Evolutionary conservation across 1,140 invertebrate genomes (phyloP).

Genomic region (Oppia nitens): DNA sequence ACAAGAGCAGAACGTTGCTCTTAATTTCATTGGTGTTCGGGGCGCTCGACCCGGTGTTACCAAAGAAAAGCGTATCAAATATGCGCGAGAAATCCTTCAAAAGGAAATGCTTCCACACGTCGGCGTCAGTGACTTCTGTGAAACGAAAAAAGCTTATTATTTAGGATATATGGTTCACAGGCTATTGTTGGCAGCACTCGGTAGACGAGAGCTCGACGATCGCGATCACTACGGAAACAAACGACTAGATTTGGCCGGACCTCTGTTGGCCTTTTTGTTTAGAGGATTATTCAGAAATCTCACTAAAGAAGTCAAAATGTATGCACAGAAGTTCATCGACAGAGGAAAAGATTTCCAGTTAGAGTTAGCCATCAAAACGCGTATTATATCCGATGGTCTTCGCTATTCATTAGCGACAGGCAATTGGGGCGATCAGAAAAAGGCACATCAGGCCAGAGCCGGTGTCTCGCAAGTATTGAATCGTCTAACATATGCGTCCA

Average conservation of each 20-base stretch:
- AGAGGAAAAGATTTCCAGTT: conserved; percentile 94
- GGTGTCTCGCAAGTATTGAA: conserved; percentile 87
- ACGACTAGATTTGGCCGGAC: conserved; percentile 87
- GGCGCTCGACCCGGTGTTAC: conserved; percentile 93
- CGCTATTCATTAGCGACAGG: conserved; percentile 94
- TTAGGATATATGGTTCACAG: conserved; percentile 97
- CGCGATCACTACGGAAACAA: conserved; percentile 99
- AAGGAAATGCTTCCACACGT: conserved; percentile 99
- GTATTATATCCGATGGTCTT: conserved; percentile 95
- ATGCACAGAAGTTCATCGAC: conserved; percentile 97
- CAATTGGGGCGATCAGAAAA: conserved; percentile 99
- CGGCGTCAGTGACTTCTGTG: conserved; percentile 95
- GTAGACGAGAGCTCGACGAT: conserved; percentile 87
- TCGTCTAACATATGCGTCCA: conserved; percentile 90
- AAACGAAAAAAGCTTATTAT: conserved; percentile 98
- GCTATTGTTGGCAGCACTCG: conserved; percentile 77
- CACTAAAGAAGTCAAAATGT: conserved; percentile 88
- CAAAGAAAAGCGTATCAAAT: conserved; percentile 95
- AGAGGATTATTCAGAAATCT: conserved; percentile 66
- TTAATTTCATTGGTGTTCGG: conserved; percentile 93
- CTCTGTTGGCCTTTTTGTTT: conserved; percentile 85
- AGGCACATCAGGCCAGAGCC: conserved; percentile 91
- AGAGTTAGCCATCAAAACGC: conserved; percentile 89
- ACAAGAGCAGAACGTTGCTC: conserved; percentile 93
- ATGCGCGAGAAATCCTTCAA: conserved; percentile 94